Conservation (phyloP, 35 echinoderm and acorn worm species). For the Apostichopus californicus region DNA sequence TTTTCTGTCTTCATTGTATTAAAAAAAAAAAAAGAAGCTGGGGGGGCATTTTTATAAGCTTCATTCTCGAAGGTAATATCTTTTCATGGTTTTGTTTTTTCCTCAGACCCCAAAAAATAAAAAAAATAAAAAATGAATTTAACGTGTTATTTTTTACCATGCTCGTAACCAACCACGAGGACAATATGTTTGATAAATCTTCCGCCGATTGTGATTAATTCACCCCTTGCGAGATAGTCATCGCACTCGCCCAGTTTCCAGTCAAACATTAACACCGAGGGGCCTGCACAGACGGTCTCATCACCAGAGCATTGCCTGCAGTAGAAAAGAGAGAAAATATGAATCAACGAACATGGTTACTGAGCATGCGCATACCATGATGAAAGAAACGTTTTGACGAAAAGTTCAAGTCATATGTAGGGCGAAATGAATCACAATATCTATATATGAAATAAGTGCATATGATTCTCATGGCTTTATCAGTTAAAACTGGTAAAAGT, state of each 20-base stretch:
- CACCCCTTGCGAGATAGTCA: conserved; percentile 76
- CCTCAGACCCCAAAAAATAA: too few relatives aligned
- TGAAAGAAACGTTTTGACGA: neutral
- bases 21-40: too few relatives aligned
- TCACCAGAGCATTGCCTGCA: conserved; percentile 47
- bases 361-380: neutral
- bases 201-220: conserved; percentile 83
- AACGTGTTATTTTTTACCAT: conserved; percentile 59
- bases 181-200: conserved; percentile 74
- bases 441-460: too few relatives aligned
- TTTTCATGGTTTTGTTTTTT: too few relatives aligned
- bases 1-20: too few relatives aligned
- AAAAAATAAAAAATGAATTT: too few relatives aligned
- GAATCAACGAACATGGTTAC: neutral
- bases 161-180: conserved; percentile 72
- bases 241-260: conserved; percentile 77
- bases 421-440: neutral
- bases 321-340: neutral
- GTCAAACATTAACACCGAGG: conserved; percentile 66
- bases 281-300: conserved; percentile 65
- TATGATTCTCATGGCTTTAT: too few relatives aligned
- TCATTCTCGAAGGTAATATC: too few relatives aligned
- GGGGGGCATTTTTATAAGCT: too few relatives aligned
- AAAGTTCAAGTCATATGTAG: neutral
- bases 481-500: too few relatives aligned